phyloP scores from a whole-genome alignment of 2,113 vertebrate genomes.

The Corydoras maculifer region DNA sequence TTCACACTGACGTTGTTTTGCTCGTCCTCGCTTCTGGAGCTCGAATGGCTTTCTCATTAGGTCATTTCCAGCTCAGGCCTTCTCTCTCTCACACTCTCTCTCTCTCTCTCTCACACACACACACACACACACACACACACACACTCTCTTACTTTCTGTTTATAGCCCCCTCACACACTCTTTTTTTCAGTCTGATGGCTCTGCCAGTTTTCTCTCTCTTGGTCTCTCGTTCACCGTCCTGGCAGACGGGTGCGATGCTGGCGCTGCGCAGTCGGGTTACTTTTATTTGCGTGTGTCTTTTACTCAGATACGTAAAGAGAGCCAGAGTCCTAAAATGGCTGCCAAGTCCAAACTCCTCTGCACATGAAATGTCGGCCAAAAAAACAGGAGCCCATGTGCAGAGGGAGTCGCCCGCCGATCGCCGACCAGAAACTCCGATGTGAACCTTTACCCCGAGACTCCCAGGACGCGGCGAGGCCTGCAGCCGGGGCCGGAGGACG shows the following conservation, averaged over 20 bases:
- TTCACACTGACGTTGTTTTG: conserved; percentile 30
- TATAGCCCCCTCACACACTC: conserved; percentile 10
- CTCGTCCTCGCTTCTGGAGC: conserved; percentile 40
- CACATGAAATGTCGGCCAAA: conserved; percentile 50
- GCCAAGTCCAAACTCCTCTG: conserved; percentile 49
- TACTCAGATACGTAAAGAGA: conserved; percentile 33
- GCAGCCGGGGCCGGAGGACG: no score
- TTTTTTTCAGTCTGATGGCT: background rate
- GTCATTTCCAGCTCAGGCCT: conserved; percentile 43
- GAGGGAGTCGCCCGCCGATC: conserved; percentile 20
- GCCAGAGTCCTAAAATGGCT: conserved; percentile 58
- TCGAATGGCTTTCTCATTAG: conserved; percentile 48
- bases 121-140: conserved; percentile 7
- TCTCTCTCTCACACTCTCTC: conserved; percentile 18
- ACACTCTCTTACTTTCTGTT: conserved; percentile 18
- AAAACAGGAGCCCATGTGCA: conserved; percentile 23
- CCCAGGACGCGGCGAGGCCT: background rate
- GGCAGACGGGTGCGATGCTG: conserved; percentile 25
- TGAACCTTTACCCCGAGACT: conserved; percentile 27
- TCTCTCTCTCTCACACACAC: background rate
- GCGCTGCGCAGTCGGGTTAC: conserved; percentile 34
- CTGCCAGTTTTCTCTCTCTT: conserved; percentile 25
- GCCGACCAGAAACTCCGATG: conserved; percentile 31
- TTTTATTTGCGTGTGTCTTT: conserved; percentile 37
- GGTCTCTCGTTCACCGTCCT: conserved; percentile 15